phyloP scores from a whole-genome alignment of 2,888 invertebrate genomes.

The Pollenia labialis region DNA sequence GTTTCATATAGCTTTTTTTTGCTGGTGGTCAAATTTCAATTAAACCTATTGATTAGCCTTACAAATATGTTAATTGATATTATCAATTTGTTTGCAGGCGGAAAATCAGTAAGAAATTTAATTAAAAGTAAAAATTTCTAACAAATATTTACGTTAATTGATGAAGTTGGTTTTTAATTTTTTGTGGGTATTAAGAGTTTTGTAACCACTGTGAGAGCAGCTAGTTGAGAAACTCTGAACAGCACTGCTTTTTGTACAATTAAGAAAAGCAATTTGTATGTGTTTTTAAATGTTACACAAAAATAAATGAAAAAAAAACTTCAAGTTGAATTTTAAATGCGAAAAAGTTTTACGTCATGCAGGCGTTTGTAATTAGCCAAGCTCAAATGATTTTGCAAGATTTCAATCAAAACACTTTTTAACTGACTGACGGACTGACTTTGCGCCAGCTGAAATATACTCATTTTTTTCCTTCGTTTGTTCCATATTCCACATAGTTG shows the following conservation, averaged over 20 bases:
- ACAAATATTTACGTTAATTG: too few species aligned
- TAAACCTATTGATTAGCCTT: too few species aligned
- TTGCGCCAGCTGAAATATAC: slow-evolving; percentile 16
- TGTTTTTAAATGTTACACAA: neutral
- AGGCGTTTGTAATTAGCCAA: slow-evolving; percentile 72
- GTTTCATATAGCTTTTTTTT: too few species aligned
- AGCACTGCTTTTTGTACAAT: too few species aligned
- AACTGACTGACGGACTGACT: slow-evolving; percentile 10
- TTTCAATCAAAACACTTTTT: slow-evolving; percentile 54
- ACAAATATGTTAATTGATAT: too few species aligned
- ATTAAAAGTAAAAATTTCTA: too few species aligned
- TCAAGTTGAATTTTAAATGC: neutral
- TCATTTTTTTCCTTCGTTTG: neutral
- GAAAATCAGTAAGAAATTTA: too few species aligned
- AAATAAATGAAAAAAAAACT: neutral
- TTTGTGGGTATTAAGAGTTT: too few species aligned
- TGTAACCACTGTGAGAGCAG: too few species aligned
- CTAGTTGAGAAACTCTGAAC: slow-evolving; percentile 3
- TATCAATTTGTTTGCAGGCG: too few species aligned
- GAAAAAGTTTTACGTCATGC: slow-evolving; percentile 35
- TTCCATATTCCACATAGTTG: neutral
- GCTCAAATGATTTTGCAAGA: slow-evolving; percentile 65
- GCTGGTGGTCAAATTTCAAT: too few species aligned
- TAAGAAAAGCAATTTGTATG: neutral
- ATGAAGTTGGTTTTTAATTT: too few species aligned